Base-by-base conservation (phyloP, 2,113 vertebrate species). In the Phalacrocorax brasilianus region DNA sequence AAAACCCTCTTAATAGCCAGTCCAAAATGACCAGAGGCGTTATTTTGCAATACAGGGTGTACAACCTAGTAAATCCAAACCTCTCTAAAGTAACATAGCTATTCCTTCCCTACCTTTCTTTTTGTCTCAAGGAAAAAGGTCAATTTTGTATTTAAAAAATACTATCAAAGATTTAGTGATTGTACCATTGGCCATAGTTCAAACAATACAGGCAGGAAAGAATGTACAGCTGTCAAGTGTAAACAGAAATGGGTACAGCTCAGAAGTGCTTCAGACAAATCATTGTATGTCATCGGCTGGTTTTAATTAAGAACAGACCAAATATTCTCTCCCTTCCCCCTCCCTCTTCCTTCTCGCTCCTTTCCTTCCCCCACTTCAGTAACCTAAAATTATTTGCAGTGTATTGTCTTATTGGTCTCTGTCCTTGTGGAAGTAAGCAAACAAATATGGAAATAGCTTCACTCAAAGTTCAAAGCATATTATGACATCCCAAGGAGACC, bases 241-340 rank as follows among this genome's bases (percentile, higher is more conserved):
- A 96, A 97, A 96, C 95, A 96, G 85, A 86, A 72, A 88, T 92
- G 89, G 63, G n/a, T 66, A 81, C 91, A 55, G 96, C 96, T 97
- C 96, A 97, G 92, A 91, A 97, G 96, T 23, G 84, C 97, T 94
- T 95, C 97, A 97, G 98, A 98, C 97, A 97, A 96, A 97, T 95
- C 93, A 42, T 76, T 49, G 96, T 11, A 45, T 96, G 93, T 96
- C 97, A 96, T 94, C 47, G 17, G 87, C 97, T 95, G 97, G 88
- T 95, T 97, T 96, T 97, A 96, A 98, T 98, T 98, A 98, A 89
- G 74, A 96, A 89, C 97, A 97, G 97, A 93, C 91, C 91, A 91
- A 53, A 67, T 55, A 90, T 79, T 92, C 40, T 88, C 84, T 88
- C 77, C 49, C 40, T 78, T 50, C 58, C 52, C 88, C 68, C 50